Base-by-base conservation (phyloP, 2,888 invertebrate genomes). In the Neuroscelio doddi region DNA sequence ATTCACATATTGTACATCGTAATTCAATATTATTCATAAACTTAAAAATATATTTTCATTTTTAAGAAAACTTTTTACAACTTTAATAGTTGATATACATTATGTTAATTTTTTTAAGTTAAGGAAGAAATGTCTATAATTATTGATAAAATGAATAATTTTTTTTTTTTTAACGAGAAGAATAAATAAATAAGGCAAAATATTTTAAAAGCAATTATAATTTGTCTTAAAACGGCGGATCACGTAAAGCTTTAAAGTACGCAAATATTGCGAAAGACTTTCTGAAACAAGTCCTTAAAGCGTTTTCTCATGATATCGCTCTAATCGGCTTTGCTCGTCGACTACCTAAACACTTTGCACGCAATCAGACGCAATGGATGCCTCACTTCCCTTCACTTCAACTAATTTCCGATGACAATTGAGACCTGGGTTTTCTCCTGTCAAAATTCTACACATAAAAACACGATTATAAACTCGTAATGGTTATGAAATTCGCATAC, bases 301-400 rank as follows among this genome's bases (percentile, higher is more conserved):
- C 52, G 56, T 57, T 57, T 46, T 64, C 50, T 47, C 61, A 55
- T 62, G 64, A 62, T 64, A 57, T 61, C 42, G 45, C 45, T 68
- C 57, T 64, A 68, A 64, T 59, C 63, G 63, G 63, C 67, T 68
- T 68, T 68, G 14, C 67, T 67, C 63, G 56, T 68, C 46, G 64
- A 63, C 68, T 64, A 57, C 64, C 53, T 59, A 64, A 64, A 64
- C 64, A 57, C 61, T 64, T 68, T 61, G 68, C 59, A 53, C 61
- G 56, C 68, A 64, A 68, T 68, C 68, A 64, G 61, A 68, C 61
- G 64, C 59, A 59, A 64, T 55, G 52, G 52, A 56, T 64, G 52
- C 63, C 46, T 32, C 49, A 38, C 45, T 63, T 57, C 51, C 41
- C 42, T 53, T 58, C 52, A 41, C 56, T 57, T 56, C 61, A 26